Conservation (phyloP, 2,888 invertebrate genomes). For the Colostygia pectinataria region DNA sequence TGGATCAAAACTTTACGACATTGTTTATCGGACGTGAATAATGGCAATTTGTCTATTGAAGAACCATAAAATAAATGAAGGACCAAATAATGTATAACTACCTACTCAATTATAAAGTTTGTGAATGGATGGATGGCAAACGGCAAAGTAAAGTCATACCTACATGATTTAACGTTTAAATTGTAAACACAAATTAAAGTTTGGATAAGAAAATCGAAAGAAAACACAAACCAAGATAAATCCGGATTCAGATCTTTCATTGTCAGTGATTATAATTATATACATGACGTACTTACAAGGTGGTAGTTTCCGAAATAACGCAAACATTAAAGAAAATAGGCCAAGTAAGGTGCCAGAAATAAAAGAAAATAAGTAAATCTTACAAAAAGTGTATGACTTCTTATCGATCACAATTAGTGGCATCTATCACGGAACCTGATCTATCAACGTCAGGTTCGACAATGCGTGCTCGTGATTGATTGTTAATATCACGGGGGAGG, state of each 20-base stretch:
- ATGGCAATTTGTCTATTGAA: constrained; percentile 30
- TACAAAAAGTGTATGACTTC: constrained; percentile 24
- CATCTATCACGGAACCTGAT: constrained; percentile 41
- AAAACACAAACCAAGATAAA: neutral
- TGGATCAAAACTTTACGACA: constrained; percentile 37
- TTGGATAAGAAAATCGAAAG: constrained; percentile 1
- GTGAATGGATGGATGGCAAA: constrained; percentile 22
- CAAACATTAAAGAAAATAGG: no score
- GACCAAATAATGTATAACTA: constrained; percentile 21
- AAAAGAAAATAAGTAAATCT: constrained; percentile 4
- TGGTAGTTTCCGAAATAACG: no score
- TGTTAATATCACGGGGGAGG: constrained; percentile 43
- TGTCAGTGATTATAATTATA: no score
- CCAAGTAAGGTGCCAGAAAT: neutral
- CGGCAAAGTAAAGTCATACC: constrained; percentile 18
- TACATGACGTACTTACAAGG: no score
- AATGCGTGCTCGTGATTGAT: constrained; percentile 48
- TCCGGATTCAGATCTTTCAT: no score
- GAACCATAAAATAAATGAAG: no score
- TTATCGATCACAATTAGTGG: constrained; percentile 50
- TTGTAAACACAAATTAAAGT: constrained; percentile 14
- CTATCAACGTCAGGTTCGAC: constrained; percentile 48
- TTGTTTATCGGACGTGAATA: constrained; percentile 35
- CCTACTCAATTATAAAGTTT: constrained; percentile 17
- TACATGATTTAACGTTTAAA: constrained; percentile 22